phyloP scores from a whole-genome alignment of 2,113 vertebrate species.

The Eulemur macaco region DNA sequence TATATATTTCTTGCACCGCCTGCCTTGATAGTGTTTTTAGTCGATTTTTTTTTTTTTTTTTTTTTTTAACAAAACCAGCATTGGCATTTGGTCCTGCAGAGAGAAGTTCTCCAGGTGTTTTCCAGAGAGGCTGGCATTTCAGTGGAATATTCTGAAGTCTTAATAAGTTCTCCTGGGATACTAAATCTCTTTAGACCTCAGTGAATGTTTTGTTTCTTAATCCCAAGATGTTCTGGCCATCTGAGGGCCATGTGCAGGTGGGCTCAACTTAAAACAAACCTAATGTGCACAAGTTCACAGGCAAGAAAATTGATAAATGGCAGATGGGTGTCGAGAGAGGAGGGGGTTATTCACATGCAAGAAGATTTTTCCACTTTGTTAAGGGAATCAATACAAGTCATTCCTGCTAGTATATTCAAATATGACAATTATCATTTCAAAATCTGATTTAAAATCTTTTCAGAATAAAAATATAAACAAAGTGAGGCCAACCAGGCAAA shows the following conservation, averaged over 20 bases:
- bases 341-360: neutral
- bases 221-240: conserved; percentile 33
- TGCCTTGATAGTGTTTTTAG: neutral
- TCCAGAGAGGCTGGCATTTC: conserved; percentile 58
- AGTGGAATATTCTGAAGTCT: conserved; percentile 52
- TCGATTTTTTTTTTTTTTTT: neutral
- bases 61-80: neutral
- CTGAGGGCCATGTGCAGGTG: neutral
- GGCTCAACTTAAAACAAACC: neutral
- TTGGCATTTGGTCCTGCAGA: conserved; percentile 39
- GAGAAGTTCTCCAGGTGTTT: conserved; percentile 62
- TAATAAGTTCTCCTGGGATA: conserved; percentile 62
- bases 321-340: neutral
- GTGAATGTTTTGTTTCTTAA: conserved; percentile 44
- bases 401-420: neutral
- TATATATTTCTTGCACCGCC: neutral
- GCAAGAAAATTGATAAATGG: neutral
- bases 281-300: neutral
- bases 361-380: neutral
- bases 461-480: neutral
- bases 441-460: conserved; percentile 19
- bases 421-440: neutral
- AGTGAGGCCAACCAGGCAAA: neutral
- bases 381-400: neutral
- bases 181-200: conserved; percentile 56